Evolutionary conservation across 2,888 invertebrate genomes (phyloP), one percentile per base, ranked within the genome.

Genomic region (Germaria angustata): DNA sequence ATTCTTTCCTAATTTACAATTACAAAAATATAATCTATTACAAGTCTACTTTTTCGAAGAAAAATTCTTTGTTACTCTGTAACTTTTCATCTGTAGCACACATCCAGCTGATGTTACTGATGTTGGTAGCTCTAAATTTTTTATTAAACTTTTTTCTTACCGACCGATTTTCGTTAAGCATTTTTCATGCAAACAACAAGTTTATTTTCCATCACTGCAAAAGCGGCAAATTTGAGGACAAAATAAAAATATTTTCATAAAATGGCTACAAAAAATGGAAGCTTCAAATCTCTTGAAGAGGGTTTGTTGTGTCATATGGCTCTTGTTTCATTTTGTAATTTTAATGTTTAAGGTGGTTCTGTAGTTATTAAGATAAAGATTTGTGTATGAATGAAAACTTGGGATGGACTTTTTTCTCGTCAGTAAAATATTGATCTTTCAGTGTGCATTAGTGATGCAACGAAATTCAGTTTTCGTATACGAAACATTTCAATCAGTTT

Each of bases 301-400:
- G 59, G 66, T 65, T 79, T 72, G 73, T 68, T 66, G 76, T 76
- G 71, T 81, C 81, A 81, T 81, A 71, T 71, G 76, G 17, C 57
- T 76, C 57, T 81, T 81, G 71, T 81, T 81, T 71, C 76, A 66
- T 71, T 72, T 81, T 81, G 76, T 66, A 68, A 71, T 34, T 71
- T 81, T 66, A 39, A 76, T 61, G 65, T 80, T 81, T 81, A 59
- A 76, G 71, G 49, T 76, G 71, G 34, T 72, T 71, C 73, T 61
- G 36, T 49, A 81, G 72, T 81, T 77, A 72, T 77, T 77, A 81
- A 72, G 81, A 72, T 77, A 77, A 77, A 68, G 69, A 63, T 78
- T 78, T 72, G 63, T 63, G 63, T 55, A 71, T 71, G 53, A 78
- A 78, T 78, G 61, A 78, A 78, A 78, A 59, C 49, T 44, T 41